Evolutionary conservation across 2,797 vertebrate species (phyloP).

Genomic region (Paedocypris micromegethes): DNA sequence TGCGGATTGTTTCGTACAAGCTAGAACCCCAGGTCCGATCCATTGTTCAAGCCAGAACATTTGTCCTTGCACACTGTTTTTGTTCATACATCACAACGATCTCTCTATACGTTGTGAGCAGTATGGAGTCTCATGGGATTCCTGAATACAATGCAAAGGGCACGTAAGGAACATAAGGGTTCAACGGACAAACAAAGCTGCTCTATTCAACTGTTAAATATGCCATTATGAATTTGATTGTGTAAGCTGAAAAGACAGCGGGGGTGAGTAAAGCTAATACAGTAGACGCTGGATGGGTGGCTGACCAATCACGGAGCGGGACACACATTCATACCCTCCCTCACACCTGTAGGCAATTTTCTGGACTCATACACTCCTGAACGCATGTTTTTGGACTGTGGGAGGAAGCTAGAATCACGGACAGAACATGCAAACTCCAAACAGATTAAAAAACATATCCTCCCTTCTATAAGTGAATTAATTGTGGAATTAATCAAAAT

Average conservation of each 20-base stretch:
- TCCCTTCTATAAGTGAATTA: no score
- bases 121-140: constrained; percentile 41
- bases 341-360: no score
- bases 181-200: constrained; percentile 55
- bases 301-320: no score
- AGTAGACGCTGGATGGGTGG: no score
- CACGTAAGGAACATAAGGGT: constrained; percentile 57
- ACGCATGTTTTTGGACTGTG: no score
- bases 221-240: constrained; percentile 66
- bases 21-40: not conserved
- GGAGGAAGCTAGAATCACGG: no score
- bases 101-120: constrained; percentile 7
- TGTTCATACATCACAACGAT: not conserved
- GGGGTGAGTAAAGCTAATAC: constrained; percentile 50
- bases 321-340: no score
- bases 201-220: constrained; percentile 66
- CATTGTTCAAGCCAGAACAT: constrained; percentile 7
- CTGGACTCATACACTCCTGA: no score
- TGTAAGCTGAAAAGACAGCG: constrained; percentile 44
- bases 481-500: no score
- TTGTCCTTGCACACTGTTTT: constrained; percentile 3
- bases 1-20: constrained; percentile 4
- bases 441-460: no score
- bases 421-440: no score
- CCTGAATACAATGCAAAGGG: constrained; percentile 49